Conservation (phyloP, 2,113 vertebrate species). For the Dipodomys merriami region DNA sequence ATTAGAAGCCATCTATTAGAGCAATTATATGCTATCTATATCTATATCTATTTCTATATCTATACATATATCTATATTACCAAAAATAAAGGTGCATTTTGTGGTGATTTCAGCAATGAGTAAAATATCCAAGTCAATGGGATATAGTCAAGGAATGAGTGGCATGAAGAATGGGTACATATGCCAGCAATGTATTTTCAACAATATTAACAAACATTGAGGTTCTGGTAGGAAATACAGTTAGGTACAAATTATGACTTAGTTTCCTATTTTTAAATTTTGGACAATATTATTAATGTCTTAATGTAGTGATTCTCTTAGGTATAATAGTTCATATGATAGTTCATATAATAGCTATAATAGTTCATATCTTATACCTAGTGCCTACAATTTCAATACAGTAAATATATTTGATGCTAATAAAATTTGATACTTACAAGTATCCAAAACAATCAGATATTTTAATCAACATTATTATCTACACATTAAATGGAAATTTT, state of each 20-base stretch:
- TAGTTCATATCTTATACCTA: not conserved
- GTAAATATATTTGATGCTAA: not conserved
- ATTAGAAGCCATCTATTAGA: not conserved
- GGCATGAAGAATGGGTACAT: not conserved
- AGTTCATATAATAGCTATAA: not conserved
- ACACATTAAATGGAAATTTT: not conserved
- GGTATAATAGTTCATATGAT: not conserved
- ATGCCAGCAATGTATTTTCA: not conserved
- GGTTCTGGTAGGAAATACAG: not conserved
- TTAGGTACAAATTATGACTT: not conserved
- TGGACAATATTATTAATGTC: not conserved
- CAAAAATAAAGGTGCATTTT: not conserved
- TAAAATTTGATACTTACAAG: not conserved
- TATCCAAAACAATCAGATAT: conserved; percentile 5
- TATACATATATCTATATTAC: not conserved
- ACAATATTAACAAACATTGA: not conserved
- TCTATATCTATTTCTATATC: not conserved
- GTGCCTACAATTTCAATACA: not conserved
- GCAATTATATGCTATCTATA: not conserved
- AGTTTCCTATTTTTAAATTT: not conserved
- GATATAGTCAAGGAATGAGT: not conserved
- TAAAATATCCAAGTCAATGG: not conserved
- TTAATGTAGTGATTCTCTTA: not conserved
- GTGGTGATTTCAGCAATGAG: not conserved
- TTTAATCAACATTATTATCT: not conserved